These are phyloP conservation scores for Ophion slaviceki DNA, from an alignment of 2,888 invertebrate species.

Conservation along the genomic window DNA sequence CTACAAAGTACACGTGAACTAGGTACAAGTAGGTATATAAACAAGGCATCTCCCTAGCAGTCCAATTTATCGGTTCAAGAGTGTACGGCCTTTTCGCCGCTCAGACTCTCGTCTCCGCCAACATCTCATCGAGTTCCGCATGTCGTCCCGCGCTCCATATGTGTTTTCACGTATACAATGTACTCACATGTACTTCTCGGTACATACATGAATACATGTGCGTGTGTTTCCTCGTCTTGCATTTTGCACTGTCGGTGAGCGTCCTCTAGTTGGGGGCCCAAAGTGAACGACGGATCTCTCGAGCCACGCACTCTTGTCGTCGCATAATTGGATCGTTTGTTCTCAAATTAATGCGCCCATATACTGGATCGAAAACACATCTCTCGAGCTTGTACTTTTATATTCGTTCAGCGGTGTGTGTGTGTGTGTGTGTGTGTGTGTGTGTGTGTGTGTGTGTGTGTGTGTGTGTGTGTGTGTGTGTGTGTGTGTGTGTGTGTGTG, in stretches of 20 bases:
- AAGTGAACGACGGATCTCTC: slow-evolving; percentile 64
- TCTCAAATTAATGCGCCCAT: slow-evolving; percentile 65
- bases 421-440: not conserved
- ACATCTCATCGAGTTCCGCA: slow-evolving; percentile 50
- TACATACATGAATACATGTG: not conserved
- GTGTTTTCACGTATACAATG: not conserved
- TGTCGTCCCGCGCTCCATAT: slow-evolving; percentile 15
- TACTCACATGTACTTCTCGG: not conserved
- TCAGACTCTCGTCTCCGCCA: slow-evolving; percentile 53
- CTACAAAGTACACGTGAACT: slow-evolving; percentile 11
- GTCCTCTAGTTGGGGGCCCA: slow-evolving; percentile 32
- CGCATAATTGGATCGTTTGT: slow-evolving; percentile 69
- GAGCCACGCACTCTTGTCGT: slow-evolving; percentile 60
- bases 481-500: not conserved
- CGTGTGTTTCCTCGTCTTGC: not conserved
- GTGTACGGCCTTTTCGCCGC: slow-evolving; percentile 32
- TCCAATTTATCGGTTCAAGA: slow-evolving; percentile 60
- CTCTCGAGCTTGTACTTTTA: slow-evolving; percentile 21
- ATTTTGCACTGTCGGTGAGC: slow-evolving; percentile 10
- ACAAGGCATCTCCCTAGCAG: slow-evolving; percentile 42
- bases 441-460: not conserved
- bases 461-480: not conserved
- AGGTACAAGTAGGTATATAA: slow-evolving; percentile 50
- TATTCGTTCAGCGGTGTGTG: not conserved
- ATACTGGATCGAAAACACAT: slow-evolving; percentile 29